Evolutionary conservation across 2,888 invertebrate species (phyloP).

Genomic region (Drosophila barbarae): DNA sequence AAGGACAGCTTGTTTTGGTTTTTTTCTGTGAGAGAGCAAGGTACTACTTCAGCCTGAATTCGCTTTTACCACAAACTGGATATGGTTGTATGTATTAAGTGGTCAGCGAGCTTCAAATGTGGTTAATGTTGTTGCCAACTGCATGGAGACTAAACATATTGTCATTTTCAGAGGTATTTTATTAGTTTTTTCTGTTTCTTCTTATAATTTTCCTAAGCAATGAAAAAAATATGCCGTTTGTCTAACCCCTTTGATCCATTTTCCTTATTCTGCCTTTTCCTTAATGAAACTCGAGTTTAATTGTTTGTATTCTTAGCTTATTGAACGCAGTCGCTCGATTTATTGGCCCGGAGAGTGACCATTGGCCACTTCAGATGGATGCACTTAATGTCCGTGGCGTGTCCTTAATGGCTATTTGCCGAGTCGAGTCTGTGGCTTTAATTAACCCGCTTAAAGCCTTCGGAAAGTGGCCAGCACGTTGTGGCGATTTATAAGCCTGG

Average conservation of each 20-base stretch:
- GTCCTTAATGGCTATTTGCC: conserved; percentile 62
- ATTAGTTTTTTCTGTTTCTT: not conserved
- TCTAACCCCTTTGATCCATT: not conserved
- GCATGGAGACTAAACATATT: conserved; percentile 2
- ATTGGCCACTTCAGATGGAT: conserved; percentile 47
- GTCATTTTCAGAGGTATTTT: not conserved
- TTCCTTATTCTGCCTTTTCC: not conserved
- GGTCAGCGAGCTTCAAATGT: conserved; percentile 12
- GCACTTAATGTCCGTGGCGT: conserved; percentile 67
- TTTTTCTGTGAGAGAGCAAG: conserved; percentile 1
- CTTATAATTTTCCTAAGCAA: not conserved
- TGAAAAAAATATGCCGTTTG: not conserved
- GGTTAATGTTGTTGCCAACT: conserved; percentile 9
- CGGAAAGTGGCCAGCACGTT: conserved; percentile 44
- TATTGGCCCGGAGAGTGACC: conserved; percentile 14
- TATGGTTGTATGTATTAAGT: conserved; percentile 11
- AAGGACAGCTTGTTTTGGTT: conserved; percentile 17
- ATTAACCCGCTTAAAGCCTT: conserved; percentile 62
- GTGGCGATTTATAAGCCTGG: conserved; percentile 53
- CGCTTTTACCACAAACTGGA: conserved; percentile 3
- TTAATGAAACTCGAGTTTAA: conserved; percentile 29
- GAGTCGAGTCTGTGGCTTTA: conserved; percentile 52
- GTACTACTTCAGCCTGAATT: not conserved
- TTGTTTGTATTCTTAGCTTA: conserved; percentile 68
- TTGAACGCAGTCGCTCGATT: conserved; percentile 42